Evolutionary conservation across 2,888 invertebrate species (phyloP).

Genomic region (Phyllotreta striolata): DNA sequence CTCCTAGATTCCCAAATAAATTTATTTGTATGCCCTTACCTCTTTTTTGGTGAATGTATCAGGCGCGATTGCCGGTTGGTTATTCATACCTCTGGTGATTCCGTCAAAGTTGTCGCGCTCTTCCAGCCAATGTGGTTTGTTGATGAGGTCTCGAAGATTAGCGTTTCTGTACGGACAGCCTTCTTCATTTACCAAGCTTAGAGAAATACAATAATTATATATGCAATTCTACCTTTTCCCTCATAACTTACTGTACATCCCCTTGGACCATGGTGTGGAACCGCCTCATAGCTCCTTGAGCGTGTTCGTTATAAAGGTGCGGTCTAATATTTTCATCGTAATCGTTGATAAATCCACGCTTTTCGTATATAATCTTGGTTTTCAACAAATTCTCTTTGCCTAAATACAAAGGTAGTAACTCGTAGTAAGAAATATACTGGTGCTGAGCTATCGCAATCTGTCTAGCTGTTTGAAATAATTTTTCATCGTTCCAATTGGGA

Average conservation of each 20-base stretch:
- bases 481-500: constrained; percentile 62
- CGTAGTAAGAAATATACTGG: constrained; percentile 77
- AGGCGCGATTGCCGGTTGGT: constrained; percentile 78
- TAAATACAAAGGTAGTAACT: constrained; percentile 67
- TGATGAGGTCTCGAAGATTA: neutral
- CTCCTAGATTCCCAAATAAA: too few relatives aligned
- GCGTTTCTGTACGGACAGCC: constrained; percentile 60
- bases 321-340: constrained; percentile 49
- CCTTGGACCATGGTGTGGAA: constrained; percentile 59
- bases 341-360: constrained; percentile 34
- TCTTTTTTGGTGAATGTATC: constrained; percentile 80
- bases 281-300: constrained; percentile 57
- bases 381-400: constrained; percentile 24
- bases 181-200: constrained; percentile 67
- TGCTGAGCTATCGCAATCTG: constrained; percentile 59
- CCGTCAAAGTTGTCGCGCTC: constrained; percentile 72
- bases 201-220: constrained; percentile 23
- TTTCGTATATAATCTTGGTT: constrained; percentile 25
- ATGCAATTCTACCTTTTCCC: too few relatives aligned
- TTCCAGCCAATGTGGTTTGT: constrained; percentile 46
- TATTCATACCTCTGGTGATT: constrained; percentile 75
- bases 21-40: constrained; percentile 62
- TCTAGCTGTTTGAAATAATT: constrained; percentile 60
- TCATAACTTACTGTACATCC: constrained; percentile 53
- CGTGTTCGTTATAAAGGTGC: constrained; percentile 55